Evolutionary conservation across 2,113 vertebrate species (phyloP), one percentile per base, ranked within the genome.

Genomic region (Miniopterus natalensis): DNA sequence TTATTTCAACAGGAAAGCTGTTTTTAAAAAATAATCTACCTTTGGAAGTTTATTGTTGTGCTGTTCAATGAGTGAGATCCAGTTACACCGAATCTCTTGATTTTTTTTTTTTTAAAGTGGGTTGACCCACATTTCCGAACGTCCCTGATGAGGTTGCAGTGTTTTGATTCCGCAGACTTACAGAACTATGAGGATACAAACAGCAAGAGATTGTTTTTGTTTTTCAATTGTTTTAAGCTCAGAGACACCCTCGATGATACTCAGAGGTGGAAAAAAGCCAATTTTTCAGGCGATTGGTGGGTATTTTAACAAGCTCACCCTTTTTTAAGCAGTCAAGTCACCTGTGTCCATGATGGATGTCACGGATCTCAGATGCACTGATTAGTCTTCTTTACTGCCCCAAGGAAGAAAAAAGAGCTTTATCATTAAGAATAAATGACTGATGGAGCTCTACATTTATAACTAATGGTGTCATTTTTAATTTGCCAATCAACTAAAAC

Each of bases 161-260:
- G 57, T 80, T 96, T 87, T 95, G 40, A 86, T 63, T 93, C 47
- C 84, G 74, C 55, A 93, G 49, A 91, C 17, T 84, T 95, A 57
- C 49, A 23, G 66, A 91, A 93, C 11, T 87, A 45, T 80, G 59
- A 84, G 13, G n/a, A 73, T 75, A 65, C 25, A 84, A 59, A 87
- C 36, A 79, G 21, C 31, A 88, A 70, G 18, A 29, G 6, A 47
- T 55, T 61, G 61, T 21, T 63, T 63, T 68, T 71, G 10, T 59
- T 96, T 75, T 63, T 59, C 53, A 57, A 59, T 73, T 74, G 14
- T 53, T 78, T 78, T 73, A 9, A 88, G 61, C 14, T 53, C 6
- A 92, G 10, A 77, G 27, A 49, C 68, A 40, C 8, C 18, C 10
- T 59, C 59, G 66, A 53, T 87, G 40, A 86, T 71, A 27, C 36